These are phyloP conservation scores for Rhinogobio ventralis DNA, from an alignment of 2,797 vertebrate species.

Conservation along the genomic window DNA sequence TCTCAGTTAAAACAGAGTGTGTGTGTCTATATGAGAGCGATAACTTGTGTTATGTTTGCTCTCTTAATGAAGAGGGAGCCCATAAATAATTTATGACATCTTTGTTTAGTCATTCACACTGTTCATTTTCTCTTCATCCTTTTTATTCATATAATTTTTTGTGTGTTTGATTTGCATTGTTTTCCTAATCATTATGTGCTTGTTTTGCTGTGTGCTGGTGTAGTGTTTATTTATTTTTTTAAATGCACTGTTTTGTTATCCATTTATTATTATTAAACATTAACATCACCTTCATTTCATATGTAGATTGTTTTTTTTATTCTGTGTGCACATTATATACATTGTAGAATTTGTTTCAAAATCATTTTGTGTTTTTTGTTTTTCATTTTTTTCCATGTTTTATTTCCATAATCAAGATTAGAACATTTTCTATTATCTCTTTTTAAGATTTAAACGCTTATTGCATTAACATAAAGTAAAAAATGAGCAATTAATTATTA, in stretches of 20 bases:
- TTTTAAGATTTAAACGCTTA: not conserved
- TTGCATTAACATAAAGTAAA: not conserved
- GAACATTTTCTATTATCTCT: not conserved
- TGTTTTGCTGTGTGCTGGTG: slow-evolving; percentile 24
- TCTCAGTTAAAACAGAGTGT: not conserved
- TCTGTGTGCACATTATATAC: slow-evolving; percentile 38
- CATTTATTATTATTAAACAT: slow-evolving; percentile 11
- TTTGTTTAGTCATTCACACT: slow-evolving; percentile 45
- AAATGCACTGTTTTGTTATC: not conserved
- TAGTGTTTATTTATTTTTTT: not conserved
- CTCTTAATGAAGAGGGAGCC: slow-evolving; percentile 15
- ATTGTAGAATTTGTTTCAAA: slow-evolving; percentile 27
- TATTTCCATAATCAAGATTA: not conserved
- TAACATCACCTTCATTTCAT: slow-evolving; percentile 43
- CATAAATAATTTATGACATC: slow-evolving; percentile 55
- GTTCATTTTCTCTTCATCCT: slow-evolving; percentile 23
- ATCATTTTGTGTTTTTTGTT: slow-evolving; percentile 44
- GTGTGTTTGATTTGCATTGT: slow-evolving; percentile 2
- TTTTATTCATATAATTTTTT: slow-evolving; percentile 39
- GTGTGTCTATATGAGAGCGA: not conserved
- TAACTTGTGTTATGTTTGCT: not conserved
- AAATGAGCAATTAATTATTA: not conserved
- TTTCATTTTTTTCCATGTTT: slow-evolving; percentile 25
- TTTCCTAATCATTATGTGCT: not conserved
- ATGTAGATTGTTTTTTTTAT: not conserved